These are phyloP conservation scores for Drosophila rellima DNA, from an alignment of 2,888 invertebrate species.

Conservation along the genomic window DNA sequence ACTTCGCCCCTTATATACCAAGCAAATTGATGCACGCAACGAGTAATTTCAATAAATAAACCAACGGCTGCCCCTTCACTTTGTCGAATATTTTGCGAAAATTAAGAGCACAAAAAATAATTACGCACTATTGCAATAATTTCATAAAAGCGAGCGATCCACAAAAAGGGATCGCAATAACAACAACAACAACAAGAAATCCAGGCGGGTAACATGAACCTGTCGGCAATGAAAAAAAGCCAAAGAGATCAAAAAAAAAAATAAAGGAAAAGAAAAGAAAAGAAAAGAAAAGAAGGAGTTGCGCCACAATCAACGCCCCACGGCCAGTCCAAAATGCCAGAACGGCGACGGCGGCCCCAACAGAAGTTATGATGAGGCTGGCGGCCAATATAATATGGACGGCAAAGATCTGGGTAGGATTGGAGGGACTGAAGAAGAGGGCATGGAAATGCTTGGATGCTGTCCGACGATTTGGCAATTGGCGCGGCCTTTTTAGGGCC, in stretches of 20 bases:
- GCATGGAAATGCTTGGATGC: slow-evolving; percentile 17
- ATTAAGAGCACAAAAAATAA: slow-evolving; percentile 83
- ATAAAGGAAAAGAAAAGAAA: slow-evolving; percentile 40
- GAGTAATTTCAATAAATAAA: slow-evolving; percentile 69
- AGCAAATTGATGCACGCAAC: slow-evolving; percentile 30
- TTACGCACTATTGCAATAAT: slow-evolving; percentile 83
- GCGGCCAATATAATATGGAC: slow-evolving; percentile 10
- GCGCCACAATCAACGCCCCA: slow-evolving; percentile 79
- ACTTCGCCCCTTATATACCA: not conserved
- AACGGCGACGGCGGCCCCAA: slow-evolving; percentile 56
- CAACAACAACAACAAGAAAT: slow-evolving; percentile 18
- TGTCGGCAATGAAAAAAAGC: slow-evolving; percentile 69
- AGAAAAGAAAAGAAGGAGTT: slow-evolving; percentile 69
- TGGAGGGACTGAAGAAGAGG: too few relatives aligned
- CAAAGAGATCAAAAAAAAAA: slow-evolving; percentile 31
- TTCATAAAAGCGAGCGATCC: slow-evolving; percentile 67
- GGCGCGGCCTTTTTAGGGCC: slow-evolving; percentile 76
- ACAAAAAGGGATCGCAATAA: slow-evolving; percentile 14
- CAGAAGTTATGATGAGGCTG: slow-evolving; percentile 78
- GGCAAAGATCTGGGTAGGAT: not conserved
- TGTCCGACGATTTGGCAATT: slow-evolving; percentile 72
- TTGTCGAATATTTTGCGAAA: slow-evolving; percentile 50
- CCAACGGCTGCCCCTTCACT: slow-evolving; percentile 39
- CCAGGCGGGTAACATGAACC: slow-evolving; percentile 71
- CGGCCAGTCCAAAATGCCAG: slow-evolving; percentile 50